Evolutionary conservation across 2,797 vertebrate genomes (phyloP), one percentile per base, ranked within the genome.

Genomic region (Rhinogobio ventralis): DNA sequence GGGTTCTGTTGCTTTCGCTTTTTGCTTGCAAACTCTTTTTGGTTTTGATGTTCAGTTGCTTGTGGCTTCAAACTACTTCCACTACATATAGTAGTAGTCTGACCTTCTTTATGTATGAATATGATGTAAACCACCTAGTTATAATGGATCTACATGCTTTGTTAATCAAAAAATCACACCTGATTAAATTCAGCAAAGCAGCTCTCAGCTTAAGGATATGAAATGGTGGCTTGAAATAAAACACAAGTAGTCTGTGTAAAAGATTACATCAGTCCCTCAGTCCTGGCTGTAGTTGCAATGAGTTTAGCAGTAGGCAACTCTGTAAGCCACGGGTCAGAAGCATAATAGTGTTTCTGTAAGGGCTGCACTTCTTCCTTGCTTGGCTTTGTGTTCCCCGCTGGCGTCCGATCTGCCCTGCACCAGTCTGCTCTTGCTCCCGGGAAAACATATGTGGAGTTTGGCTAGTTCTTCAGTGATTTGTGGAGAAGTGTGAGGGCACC

Each of bases 281-380:
- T 64, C 53, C 64, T 23, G n/a, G 25, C 84, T 25, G 45, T n/a
- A 76, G 77, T 74, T 14, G n/a, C 28, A 74, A 55, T 45, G 67
- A 69, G 60, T 66, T 84, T 67, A 84, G 7, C 49, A 60, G 78
- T 62, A 60, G 72, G 78, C 76, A 74, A 57, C 51, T 39, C 45
- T 76, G 33, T 36, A 42, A 81, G 89, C 74, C 46, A 17, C 25
- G 66, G 86, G 88, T 86, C 86, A 88, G 62, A 81, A 60, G 28
- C 7, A 57, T 89, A 86, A 90, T 87, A 87, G 82, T 76, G 84
- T 87, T 87, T 83, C 79, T 36, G 83, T 78, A 83, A 78, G 64
- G 73, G 33, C 78, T 75, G 51, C 30, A 2, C 23, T 62, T 33
- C 82, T 77, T 72, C 53, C 82, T 64, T 77, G 85, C 73, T 87